Evolutionary conservation across 2,888 invertebrate species (phyloP).

Genomic region (Dexiosoma caninum): DNA sequence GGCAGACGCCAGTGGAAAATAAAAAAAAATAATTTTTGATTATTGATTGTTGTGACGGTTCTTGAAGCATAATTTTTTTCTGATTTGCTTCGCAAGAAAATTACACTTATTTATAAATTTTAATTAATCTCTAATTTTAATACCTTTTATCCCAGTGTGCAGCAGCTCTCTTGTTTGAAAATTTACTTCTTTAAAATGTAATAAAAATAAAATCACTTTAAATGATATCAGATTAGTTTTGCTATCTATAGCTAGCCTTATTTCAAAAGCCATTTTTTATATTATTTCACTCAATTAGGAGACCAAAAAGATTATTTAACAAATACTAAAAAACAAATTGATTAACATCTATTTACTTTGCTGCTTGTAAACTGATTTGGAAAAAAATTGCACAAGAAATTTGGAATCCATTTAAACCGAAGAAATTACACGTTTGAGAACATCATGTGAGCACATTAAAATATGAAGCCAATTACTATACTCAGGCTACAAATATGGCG

Average conservation of each 20-base stretch:
- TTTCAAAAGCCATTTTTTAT: conserved; percentile 5
- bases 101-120: too few species aligned
- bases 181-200: conserved; percentile 33
- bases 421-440: background rate
- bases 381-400: background rate
- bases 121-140: too few species aligned
- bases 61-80: too few species aligned
- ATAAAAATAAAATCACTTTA: conserved; percentile 9
- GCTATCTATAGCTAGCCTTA: background rate
- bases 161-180: background rate
- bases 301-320: background rate
- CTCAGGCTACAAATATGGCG: too few species aligned
- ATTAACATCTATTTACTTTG: conserved; percentile 61
- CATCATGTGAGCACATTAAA: too few species aligned
- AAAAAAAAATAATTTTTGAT: too few species aligned
- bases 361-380: background rate
- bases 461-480: too few species aligned
- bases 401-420: background rate
- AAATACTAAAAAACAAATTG: too few species aligned
- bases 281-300: background rate
- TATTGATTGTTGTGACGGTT: too few species aligned
- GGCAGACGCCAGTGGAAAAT: too few species aligned
- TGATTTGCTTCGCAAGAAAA: too few species aligned
- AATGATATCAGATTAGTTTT: background rate
- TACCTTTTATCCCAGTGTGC: background rate